Conservation (phyloP, 2,888 invertebrate genomes). For the Fragum fragum region DNA sequence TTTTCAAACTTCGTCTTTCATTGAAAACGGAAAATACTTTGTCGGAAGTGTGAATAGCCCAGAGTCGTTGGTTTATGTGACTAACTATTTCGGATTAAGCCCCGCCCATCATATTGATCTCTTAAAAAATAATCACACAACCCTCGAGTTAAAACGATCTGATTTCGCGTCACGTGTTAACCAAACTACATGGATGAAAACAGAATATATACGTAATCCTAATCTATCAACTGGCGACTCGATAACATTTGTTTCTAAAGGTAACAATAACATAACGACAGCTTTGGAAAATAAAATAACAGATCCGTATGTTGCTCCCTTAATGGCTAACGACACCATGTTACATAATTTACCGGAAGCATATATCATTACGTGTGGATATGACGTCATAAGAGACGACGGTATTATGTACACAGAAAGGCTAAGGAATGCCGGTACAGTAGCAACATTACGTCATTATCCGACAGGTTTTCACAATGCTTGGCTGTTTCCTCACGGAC, state of each 20-base stretch:
- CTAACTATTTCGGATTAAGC: slow-evolving; percentile 69
- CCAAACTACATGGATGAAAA: slow-evolving; percentile 66
- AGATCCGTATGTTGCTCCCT: slow-evolving; percentile 80
- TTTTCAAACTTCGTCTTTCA: slow-evolving; percentile 67
- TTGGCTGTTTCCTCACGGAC: slow-evolving; percentile 73
- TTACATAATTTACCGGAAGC: slow-evolving; percentile 80
- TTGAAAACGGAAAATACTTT: slow-evolving; percentile 70
- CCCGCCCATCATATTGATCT: slow-evolving; percentile 56
- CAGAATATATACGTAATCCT: slow-evolving; percentile 61
- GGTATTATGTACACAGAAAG: slow-evolving; percentile 83
- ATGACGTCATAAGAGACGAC: slow-evolving; percentile 86
- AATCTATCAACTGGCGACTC: slow-evolving; percentile 36
- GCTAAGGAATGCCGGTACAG: slow-evolving; percentile 75
- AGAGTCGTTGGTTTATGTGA: slow-evolving; percentile 60
- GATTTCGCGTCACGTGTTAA: slow-evolving; percentile 57
- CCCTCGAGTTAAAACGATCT: slow-evolving; percentile 63
- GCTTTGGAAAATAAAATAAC: slow-evolving; percentile 59
- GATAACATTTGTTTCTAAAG: slow-evolving; percentile 8
- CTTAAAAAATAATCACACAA: slow-evolving; percentile 71
- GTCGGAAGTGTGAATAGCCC: slow-evolving; percentile 68
- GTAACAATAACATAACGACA: slow-evolving; percentile 59
- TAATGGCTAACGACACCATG: slow-evolving; percentile 80
- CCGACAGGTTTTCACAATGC: slow-evolving; percentile 76
- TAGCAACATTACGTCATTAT: slow-evolving; percentile 74
- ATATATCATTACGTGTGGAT: slow-evolving; percentile 84